Percentiles rank a stretch among this genome's conserved stretches.
Conservation (phyloP, 2,797 vertebrate species). For the Schizopygopsis pylzovi region DNA sequence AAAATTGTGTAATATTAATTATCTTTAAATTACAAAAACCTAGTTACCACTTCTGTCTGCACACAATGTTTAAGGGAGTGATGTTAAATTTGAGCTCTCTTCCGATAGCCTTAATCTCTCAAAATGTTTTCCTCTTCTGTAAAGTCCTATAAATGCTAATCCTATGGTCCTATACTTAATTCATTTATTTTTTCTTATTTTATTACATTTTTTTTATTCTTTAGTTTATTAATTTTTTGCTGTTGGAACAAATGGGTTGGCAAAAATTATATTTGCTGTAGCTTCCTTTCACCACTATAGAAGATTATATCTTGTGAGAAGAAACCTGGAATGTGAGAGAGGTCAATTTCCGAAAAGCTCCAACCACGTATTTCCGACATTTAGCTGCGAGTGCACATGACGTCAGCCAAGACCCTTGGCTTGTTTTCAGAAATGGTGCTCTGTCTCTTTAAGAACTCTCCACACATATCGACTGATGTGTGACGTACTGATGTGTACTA, state of each 20-base stretch:
- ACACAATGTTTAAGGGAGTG: too few relatives aligned
- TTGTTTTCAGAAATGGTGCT: background rate
- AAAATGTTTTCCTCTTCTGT: too few relatives aligned
- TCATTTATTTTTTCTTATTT: too few relatives aligned
- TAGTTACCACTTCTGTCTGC: too few relatives aligned
- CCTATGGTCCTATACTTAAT: too few relatives aligned
- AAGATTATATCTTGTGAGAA: background rate
- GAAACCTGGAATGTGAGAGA: background rate
- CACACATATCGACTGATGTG: conserved; percentile 61
- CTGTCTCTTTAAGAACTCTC: conserved; percentile 58
- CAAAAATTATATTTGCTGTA: background rate
- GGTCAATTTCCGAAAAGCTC: background rate
- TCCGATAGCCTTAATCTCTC: background rate
- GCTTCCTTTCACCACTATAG: background rate
- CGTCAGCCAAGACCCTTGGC: too few relatives aligned
- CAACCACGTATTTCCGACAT: background rate
- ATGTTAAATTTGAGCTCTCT: background rate
- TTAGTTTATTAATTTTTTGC: too few relatives aligned
- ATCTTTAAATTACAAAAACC: too few relatives aligned
- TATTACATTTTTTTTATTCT: too few relatives aligned
- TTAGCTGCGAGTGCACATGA: background rate
- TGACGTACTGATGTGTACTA: conserved; percentile 50
- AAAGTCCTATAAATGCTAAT: too few relatives aligned
- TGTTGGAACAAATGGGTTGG: background rate
- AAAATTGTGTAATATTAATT: too few relatives aligned